Evolutionary conservation across 2,888 invertebrate species (phyloP), one percentile per base, ranked within the genome.

Genomic region (Desoria tigrina): DNA sequence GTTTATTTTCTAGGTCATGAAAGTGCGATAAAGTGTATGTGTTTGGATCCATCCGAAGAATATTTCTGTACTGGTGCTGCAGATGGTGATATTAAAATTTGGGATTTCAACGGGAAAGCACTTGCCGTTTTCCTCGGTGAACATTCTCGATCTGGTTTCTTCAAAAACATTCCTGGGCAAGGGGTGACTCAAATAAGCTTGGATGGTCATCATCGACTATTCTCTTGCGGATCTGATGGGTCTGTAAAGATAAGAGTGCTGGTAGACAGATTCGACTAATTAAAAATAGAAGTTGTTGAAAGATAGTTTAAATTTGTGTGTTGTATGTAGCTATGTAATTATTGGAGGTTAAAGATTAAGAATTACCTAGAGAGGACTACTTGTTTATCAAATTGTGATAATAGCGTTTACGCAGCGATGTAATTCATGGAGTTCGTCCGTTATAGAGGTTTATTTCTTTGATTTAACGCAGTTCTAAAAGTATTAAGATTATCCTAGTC

Each of bases 211-310:
- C 90, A 90, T 27, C 88, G 97, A 55, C 83, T 99, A 77, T 98
- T 95, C 83, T 98, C 98, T 6, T 99, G 99, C 81, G 99, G 99
- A 62, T 95, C 96, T 56, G 99, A 99, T 84, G 97, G 97, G 77
- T 96, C 97, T 57, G 92, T 99, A 89, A 98, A 98, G 85, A 92
- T 97, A 75, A 87, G 97, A 74, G 90, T 92, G 80, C 83, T 97
- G 77, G 93, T 94, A 21, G 94, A 94, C 79, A 85, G 78, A 39
- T 54, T 69, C 18, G 55, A 55, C 55, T 55, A 55, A 55, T 18
- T 53, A 23, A 39, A 39, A n/a, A n/a, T n/a, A n/a, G n/a, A n/a
- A n/a, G n/a, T n/a, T n/a, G n/a, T n/a, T n/a, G n/a, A n/a, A n/a
- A n/a, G n/a, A n/a, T 32, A 32, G 32, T 32, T 32, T 4, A 32